A percentile compares a stretch with the other conserved stretches of the same genome.
phyloP scores from a whole-genome alignment of 2,797 vertebrate species.

The Myoxocephalus aenaeus region DNA sequence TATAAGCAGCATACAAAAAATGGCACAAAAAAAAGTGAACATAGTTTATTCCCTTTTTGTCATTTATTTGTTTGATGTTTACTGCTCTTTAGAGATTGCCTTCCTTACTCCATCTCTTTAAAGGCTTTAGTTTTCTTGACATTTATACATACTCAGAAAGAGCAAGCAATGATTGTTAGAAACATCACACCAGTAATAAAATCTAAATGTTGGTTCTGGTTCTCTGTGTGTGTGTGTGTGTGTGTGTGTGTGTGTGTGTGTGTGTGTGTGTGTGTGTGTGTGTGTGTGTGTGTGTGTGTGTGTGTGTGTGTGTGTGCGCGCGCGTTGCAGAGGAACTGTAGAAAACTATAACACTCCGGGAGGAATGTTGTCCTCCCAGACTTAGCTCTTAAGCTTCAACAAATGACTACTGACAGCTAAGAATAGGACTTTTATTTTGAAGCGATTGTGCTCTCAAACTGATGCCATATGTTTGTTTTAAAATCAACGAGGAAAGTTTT shows the following conservation, averaged over 20 bases:
- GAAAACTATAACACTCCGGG: slow-evolving; percentile 36
- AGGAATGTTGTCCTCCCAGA: slow-evolving; percentile 72
- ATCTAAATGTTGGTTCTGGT: slow-evolving; percentile 13
- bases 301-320: neutral
- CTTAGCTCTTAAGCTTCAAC: slow-evolving; percentile 58
- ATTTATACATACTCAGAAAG: slow-evolving; percentile 31
- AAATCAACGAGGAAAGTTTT: slow-evolving; percentile 25
- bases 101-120: slow-evolving; percentile 2
- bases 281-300: slow-evolving; percentile 27
- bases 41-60: neutral
- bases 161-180: slow-evolving; percentile 15
- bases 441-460: slow-evolving; percentile 43
- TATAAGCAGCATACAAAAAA: slow-evolving; percentile 11
- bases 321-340: slow-evolving; percentile 23
- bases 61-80: slow-evolving; percentile 30
- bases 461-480: slow-evolving; percentile 38
- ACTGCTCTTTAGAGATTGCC: slow-evolving; percentile 18
- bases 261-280: neutral
- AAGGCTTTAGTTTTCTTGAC: slow-evolving; percentile 2
- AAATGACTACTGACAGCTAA: slow-evolving; percentile 63
- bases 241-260: neutral
- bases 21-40: neutral
- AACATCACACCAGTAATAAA: slow-evolving; percentile 18
- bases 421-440: slow-evolving; percentile 56
- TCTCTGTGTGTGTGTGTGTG: neutral